Conservation (phyloP, 2,113 vertebrate genomes). For the Alouatta palliata region DNA sequence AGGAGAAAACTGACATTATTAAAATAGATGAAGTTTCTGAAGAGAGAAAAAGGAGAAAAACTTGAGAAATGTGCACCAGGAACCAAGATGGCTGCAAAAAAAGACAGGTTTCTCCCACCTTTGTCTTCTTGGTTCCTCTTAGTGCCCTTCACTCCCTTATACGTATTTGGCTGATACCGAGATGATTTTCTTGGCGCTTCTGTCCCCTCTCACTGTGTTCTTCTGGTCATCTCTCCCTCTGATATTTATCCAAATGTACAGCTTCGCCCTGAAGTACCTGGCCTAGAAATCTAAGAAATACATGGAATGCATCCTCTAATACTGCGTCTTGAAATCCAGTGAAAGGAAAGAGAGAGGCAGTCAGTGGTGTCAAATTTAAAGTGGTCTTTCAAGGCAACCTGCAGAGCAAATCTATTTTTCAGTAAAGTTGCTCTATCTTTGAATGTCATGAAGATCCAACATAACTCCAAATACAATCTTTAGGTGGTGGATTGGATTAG, state of each 20-base stretch:
- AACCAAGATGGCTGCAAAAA: background rate
- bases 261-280: background rate
- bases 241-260: background rate
- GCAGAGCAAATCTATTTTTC: background rate
- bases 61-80: background rate
- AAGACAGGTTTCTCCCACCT: background rate
- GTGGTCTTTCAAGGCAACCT: background rate
- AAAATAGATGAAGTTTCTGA: background rate
- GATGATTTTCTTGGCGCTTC: background rate
- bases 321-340: background rate
- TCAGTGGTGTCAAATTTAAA: background rate
- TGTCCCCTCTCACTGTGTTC: background rate
- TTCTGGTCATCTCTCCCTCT: background rate
- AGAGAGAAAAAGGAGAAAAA: background rate
- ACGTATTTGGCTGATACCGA: background rate
- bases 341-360: background rate
- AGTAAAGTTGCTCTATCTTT: background rate
- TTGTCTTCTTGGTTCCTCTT: background rate
- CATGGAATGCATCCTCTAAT: background rate
- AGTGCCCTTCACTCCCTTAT: too few relatives aligned
- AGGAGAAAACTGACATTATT: background rate
- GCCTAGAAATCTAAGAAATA: background rate
- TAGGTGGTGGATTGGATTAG: background rate
- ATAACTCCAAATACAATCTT: background rate
- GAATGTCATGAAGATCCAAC: background rate